A percentile compares a stretch with the other conserved stretches of the same genome.
Evolutionary conservation across 1,140 invertebrate species (phyloP).

Genomic region (Daktulosphaira vitifoliae): DNA sequence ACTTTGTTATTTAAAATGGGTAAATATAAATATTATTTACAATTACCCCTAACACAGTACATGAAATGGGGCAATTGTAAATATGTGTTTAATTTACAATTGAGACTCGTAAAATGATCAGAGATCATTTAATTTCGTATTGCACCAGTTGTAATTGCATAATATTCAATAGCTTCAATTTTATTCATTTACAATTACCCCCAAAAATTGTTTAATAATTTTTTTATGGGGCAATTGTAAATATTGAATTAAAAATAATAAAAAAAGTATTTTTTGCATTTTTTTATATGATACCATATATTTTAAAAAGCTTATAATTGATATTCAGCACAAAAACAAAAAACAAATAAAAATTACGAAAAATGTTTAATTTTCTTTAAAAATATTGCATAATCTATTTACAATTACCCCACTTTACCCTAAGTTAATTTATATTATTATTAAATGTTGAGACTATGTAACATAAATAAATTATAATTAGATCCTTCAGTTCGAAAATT

Average conservation of each 20-base stretch:
- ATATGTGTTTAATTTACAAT: background rate
- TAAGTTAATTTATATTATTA: background rate
- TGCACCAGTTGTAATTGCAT: background rate
- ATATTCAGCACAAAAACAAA: background rate
- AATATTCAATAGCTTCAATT: background rate
- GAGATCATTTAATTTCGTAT: background rate
- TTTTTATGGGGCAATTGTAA: slow-evolving; percentile 1
- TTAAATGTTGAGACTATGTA: background rate
- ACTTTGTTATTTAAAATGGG: background rate
- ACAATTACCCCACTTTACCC: background rate
- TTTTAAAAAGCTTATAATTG: background rate
- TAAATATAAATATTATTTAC: background rate
- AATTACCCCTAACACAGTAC: background rate
- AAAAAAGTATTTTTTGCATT: background rate
- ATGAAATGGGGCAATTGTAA: slow-evolving; percentile 1
- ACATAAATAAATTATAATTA: background rate
- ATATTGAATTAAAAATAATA: background rate
- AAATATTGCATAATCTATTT: background rate
- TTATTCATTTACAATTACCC: slow-evolving; percentile 3
- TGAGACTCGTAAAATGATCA: background rate
- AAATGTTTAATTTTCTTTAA: background rate
- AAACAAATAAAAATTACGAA: background rate
- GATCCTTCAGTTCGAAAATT: too few species aligned
- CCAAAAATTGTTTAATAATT: background rate
- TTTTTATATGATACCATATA: background rate